Base-by-base conservation (phyloP, 2,888 invertebrate genomes). In the Eretmocerus hayati region DNA sequence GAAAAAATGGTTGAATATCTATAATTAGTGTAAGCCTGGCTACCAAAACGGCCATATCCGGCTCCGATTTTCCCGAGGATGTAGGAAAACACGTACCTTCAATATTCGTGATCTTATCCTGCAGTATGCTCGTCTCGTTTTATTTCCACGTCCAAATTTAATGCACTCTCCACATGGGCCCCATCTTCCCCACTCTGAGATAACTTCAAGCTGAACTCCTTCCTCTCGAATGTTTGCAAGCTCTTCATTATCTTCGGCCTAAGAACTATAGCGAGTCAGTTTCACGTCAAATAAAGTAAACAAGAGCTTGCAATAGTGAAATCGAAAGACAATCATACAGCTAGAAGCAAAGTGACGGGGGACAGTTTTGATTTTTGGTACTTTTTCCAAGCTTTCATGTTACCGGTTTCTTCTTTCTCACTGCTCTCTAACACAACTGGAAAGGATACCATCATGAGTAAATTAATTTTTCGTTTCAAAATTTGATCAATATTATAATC, bases 101-200 rank as follows among this genome's bases (percentile, higher is more conserved):
- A 61, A 57, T 20, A 62, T 50, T 8, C 21, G 45, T 4, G 61
- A 64, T 59, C 75, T 76, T 32, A 80, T 59, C 54, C 76, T 69
- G 60, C 81, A 81, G 36, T 65, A 71, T 13, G 77, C 80, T 44
- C 62, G 64, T 54, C 74, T 73, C 37, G 69, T 70, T 58, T 66
- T 63, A 33, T 69, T 54, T 31, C 77, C 76, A 37, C 53, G 56
- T 2, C n/a, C 6, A 22, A 58, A 60, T 16, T 58, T 48, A 44
- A 62, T 67, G 55, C 77, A 76, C 18, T 72, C 65, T 56, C 76
- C 72, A 58, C 81, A 81, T n/a, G 67, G 60, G 4, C 77, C 64
- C 78, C 79, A 80, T 3, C 69, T 59, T 45, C 71, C 72, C 79
- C 78, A 80, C 57, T 75, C 71, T 3, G 76, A 76, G 19, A 72